phyloP scores from a whole-genome alignment of 2,797 vertebrate genomes.

The Eremophila alpestris region DNA sequence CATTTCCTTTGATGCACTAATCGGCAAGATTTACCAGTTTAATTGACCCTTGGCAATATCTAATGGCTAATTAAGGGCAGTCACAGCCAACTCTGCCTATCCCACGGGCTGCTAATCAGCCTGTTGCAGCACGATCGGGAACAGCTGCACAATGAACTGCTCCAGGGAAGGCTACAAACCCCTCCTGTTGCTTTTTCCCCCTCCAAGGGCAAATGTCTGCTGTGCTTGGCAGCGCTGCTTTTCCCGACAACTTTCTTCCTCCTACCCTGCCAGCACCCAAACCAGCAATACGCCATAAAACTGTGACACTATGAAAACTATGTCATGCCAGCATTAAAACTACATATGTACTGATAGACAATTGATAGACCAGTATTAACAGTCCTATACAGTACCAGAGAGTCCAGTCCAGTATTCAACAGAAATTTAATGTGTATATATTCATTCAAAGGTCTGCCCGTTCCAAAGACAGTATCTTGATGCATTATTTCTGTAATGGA shows the following conservation, averaged over 20 bases:
- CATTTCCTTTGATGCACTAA: background rate
- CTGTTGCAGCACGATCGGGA: background rate
- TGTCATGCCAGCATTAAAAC: background rate
- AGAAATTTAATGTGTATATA: background rate
- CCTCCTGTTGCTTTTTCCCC: background rate
- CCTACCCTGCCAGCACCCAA: background rate
- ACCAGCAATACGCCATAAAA: background rate
- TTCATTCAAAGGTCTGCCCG: background rate
- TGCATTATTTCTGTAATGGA: background rate
- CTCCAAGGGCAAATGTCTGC: background rate
- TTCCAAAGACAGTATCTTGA: background rate
- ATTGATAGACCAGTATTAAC: background rate
- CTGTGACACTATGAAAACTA: background rate
- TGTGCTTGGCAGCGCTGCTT: background rate
- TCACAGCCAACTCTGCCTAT: rapidly evolving
- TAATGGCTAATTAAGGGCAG: background rate
- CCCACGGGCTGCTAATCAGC: background rate
- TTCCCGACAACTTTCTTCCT: background rate
- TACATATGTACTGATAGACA: background rate
- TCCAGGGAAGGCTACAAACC: background rate
- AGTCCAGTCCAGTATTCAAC: background rate
- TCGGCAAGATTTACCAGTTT: rapidly evolving
- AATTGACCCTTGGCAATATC: background rate
- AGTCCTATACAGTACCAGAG: background rate
- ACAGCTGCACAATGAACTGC: background rate